phyloP scores from a whole-genome alignment of 2,113 vertebrate genomes.

The Eudyptes chrysolophus region DNA sequence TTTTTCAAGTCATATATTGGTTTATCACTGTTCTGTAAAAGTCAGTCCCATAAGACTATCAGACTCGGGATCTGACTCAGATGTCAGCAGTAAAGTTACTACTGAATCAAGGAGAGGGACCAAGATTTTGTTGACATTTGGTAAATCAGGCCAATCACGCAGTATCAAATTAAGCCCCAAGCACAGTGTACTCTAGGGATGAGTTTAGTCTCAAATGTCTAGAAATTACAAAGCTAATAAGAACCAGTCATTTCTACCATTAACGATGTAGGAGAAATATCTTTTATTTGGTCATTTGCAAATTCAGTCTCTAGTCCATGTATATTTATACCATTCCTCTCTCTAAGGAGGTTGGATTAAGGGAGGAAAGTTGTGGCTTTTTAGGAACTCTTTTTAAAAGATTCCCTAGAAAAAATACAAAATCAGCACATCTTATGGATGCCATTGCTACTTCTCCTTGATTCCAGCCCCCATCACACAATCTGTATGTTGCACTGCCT shows the following conservation, averaged over 20 bases:
- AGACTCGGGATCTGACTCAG: background rate
- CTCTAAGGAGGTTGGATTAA: background rate
- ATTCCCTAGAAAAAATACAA: background rate
- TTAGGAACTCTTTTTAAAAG: background rate
- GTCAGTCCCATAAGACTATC: background rate
- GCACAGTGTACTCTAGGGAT: background rate
- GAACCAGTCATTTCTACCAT: background rate
- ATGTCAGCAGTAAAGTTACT: background rate
- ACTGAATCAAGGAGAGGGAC: background rate
- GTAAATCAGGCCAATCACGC: slow-evolving; percentile 1
- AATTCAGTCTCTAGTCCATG: background rate
- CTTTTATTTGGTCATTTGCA: background rate
- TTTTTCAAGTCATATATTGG: background rate
- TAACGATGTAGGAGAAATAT: background rate
- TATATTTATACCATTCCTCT: background rate
- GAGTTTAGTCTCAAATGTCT: background rate
- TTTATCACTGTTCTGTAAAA: background rate
- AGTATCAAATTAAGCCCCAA: background rate
- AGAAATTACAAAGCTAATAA: background rate
- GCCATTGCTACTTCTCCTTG: background rate
- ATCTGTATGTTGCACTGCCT: background rate
- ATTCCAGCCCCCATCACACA: background rate
- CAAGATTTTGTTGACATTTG: background rate
- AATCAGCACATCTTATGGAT: background rate
- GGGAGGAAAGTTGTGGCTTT: background rate